Base-by-base conservation (phyloP, 2,797 vertebrate genomes). In the Spea hammondii region DNA sequence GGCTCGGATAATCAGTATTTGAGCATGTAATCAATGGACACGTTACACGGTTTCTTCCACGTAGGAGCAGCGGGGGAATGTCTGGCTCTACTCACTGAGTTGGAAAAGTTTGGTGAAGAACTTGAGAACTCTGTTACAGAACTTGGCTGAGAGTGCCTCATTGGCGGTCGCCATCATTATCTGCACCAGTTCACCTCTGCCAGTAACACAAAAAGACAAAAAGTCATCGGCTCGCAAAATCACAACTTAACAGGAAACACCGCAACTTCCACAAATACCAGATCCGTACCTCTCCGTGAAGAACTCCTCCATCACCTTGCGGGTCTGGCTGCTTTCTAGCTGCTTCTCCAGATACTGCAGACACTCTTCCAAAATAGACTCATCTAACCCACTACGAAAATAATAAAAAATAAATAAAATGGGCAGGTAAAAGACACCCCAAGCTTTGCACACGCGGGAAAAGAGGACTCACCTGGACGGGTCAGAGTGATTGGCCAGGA, bases 71-170 rank as follows among this genome's bases (percentile, higher is more conserved):
- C 32, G 32, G 32, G 32, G n/a, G 6, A 9, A 62, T 44, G 6
- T 62, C 8, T 44, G 7, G 8, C 53, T 17, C 44, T 82, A 95
- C 98, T 96, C 92, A 99, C 98, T 95, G 49, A 99, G 95, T 85
- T 99, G 97, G 89, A 99, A 99, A 82, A 99, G 97, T 87, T 98
- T 99, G 86, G 98, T 99, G 92, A 99, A 99, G 88, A 99, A 98
- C 82, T 98, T 99, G 86, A 99, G 91, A 80, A 99, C 97, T 53
- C 95, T 91, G 92, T 99, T 99, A 87, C 98, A 99, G 88, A 98
- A 99, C 86, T 98, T 99, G 10, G 97, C 97, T 0, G 98, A 99
- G 44, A 99, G 92, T 86, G 93, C 97, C 87, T 99, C 97, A 74
- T 98, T 99, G 84, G 98, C 97, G 0, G 97, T 99, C 0, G 96